Evolutionary conservation across 2,797 vertebrate genomes (phyloP), one percentile per base, ranked within the genome.

Genomic region (Paratrypauchen microcephalus): DNA sequence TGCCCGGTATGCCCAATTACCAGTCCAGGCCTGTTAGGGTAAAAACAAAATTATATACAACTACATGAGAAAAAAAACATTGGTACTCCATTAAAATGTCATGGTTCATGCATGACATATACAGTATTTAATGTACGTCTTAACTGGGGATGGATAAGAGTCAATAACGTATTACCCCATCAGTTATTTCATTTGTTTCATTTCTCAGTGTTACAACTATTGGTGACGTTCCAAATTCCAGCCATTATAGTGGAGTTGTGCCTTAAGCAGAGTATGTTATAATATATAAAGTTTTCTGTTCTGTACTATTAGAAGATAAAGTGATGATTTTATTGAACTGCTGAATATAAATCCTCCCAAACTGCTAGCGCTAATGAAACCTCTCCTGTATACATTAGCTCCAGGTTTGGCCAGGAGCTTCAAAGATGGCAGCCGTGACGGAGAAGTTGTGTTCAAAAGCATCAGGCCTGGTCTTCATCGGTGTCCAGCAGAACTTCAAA

Each of bases 401-500:
- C 59, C 66, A 73, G 62, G 76, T 73, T 83, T 88, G 87, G 85
- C 86, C 45, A 21, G 3, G 0, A 7, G 7, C 78, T 77, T 89
- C 80, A 91, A 84, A 83, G 80, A 81, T 65, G 0, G 66, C 77
- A 7, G 84, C 81, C 71, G 52, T 63, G 36, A 70, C 66, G 39
- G 54, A 64, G 66, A 83, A 78, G 73, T 82, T 5, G 68, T 21
- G 45, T 83, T 90, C 85, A 86, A 85, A 45, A 90, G 83, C 71
- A 1, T 78, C 71, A 69, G n/a, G 74, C 73, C 39, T 63, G 54
- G 32, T 87, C 84, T 90, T 96, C 93, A 96, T 92, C 91, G 79
- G 88, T 90, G 90, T 93, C 94, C 94, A 94, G 74, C 88, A 86
- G 88, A 87, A 89, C 92, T 86, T 93, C 92, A 94, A 93, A 94